phyloP scores from a whole-genome alignment of 1,140 invertebrate species.

The Scaptomyza montana region DNA sequence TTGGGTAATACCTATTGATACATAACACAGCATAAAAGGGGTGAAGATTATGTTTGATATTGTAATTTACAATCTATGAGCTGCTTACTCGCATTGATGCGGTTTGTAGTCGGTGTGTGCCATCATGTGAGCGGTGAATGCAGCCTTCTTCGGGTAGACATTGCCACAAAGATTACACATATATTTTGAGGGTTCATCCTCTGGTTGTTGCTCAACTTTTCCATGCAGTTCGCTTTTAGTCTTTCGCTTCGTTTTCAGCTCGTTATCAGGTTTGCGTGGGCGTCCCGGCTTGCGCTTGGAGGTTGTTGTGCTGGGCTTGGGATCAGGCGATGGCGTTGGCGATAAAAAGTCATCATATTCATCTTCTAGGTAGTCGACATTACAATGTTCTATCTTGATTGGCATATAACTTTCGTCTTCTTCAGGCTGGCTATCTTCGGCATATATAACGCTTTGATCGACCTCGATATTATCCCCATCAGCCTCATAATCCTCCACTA shows the following conservation, averaged over 20 bases:
- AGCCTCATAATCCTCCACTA: conserved; percentile 32
- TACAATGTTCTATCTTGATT: conserved; percentile 20
- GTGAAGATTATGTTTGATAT: neutral
- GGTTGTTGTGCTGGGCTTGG: neutral
- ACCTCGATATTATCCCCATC: conserved; percentile 25
- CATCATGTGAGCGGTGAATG: conserved; percentile 65
- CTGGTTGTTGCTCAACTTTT: neutral
- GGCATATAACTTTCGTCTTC: conserved; percentile 19
- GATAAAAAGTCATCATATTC: conserved; percentile 48
- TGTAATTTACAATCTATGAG: neutral
- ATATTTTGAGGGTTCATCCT: conserved; percentile 14
- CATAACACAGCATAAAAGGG: too few species aligned
- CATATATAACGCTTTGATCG: conserved; percentile 10
- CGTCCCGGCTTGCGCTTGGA: conserved; percentile 45
- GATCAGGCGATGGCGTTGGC: conserved; percentile 37
- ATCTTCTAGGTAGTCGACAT: conserved; percentile 32
- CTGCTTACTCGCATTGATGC: conserved; percentile 76
- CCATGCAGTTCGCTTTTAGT: conserved; percentile 3
- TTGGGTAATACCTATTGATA: too few species aligned
- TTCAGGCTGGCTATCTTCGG: conserved; percentile 16
- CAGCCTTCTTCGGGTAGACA: conserved; percentile 59
- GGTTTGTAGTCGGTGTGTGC: conserved; percentile 71
- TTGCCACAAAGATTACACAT: conserved; percentile 73
- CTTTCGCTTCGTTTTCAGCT: conserved; percentile 55
- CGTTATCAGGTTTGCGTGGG: conserved; percentile 56